Evolutionary conservation across 2,113 vertebrate species (phyloP).

Genomic region (Caracal caracal): DNA sequence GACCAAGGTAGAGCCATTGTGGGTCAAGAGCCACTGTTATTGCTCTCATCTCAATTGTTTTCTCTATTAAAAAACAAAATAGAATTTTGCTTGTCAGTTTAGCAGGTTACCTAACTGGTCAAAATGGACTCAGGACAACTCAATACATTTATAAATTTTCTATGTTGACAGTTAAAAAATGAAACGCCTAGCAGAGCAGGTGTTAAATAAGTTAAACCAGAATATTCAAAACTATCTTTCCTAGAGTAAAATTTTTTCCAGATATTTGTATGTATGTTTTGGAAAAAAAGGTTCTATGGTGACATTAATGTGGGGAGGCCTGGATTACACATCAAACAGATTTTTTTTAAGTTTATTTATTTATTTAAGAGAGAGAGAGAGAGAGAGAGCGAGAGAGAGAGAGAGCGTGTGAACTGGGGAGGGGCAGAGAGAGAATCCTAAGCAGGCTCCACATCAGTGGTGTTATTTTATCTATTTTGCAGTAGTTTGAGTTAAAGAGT

Average conservation of each 20-base stretch:
- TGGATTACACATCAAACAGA: neutral
- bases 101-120: neutral
- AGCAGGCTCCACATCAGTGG: too few relatives aligned
- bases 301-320: neutral
- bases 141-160: neutral
- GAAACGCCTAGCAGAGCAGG: neutral
- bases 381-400: too few relatives aligned
- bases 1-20: neutral
- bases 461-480: too few relatives aligned
- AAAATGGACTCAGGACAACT: neutral
- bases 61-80: neutral
- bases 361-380: too few relatives aligned
- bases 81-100: neutral
- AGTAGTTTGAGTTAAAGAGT: too few relatives aligned
- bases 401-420: too few relatives aligned
- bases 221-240: neutral
- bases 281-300: neutral
- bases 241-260: neutral
- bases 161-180: neutral
- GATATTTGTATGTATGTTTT: neutral
- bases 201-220: neutral
- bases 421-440: too few relatives aligned
- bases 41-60: neutral
- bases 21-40: neutral
- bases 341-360: neutral